These are phyloP conservation scores for Emmelina monodactyla DNA, from an alignment of 2,888 invertebrate species.

Conservation along the genomic window DNA sequence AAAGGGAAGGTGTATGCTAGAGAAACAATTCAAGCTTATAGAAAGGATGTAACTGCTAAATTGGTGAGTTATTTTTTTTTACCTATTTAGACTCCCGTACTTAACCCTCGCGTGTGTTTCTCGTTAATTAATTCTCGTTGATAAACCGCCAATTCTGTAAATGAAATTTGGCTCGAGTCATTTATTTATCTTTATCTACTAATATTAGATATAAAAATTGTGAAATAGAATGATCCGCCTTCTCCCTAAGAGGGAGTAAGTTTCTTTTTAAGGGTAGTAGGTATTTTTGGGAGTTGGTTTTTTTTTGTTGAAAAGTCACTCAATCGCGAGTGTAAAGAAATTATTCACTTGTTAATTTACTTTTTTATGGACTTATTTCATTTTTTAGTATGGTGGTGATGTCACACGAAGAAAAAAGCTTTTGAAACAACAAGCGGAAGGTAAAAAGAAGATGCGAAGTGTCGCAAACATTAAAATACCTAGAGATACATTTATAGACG, in stretches of 20 bases:
- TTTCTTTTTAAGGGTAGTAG: too few species aligned
- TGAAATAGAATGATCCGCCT: too few species aligned
- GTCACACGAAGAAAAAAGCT: conserved; percentile 89
- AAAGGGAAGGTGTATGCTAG: conserved; percentile 82
- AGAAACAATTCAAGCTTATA: conserved; percentile 84
- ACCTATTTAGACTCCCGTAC: too few species aligned
- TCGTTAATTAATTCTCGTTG: too few species aligned
- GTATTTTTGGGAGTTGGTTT: too few species aligned
- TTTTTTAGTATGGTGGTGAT: conserved; percentile 88
- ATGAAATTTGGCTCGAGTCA: too few species aligned
- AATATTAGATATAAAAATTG: too few species aligned
- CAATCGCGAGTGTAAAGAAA: background rate
- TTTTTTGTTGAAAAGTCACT: background rate
- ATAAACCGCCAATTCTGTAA: too few species aligned
- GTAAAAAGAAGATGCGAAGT: conserved; percentile 92
- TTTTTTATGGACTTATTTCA: background rate
- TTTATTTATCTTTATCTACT: too few species aligned
- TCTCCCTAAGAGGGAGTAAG: too few species aligned
- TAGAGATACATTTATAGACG: conserved; percentile 91
- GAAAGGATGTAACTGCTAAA: conserved; percentile 95
- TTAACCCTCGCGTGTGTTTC: too few species aligned
- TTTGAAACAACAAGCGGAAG: conserved; percentile 87
- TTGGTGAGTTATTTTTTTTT: conserved; percentile 68
- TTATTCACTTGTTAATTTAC: background rate
- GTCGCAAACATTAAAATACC: conserved; percentile 92